Percentiles rank a stretch among this genome's conserved stretches.
phyloP scores from a whole-genome alignment of 2,113 vertebrate species.

The Periophthalmodon schlosseri region DNA sequence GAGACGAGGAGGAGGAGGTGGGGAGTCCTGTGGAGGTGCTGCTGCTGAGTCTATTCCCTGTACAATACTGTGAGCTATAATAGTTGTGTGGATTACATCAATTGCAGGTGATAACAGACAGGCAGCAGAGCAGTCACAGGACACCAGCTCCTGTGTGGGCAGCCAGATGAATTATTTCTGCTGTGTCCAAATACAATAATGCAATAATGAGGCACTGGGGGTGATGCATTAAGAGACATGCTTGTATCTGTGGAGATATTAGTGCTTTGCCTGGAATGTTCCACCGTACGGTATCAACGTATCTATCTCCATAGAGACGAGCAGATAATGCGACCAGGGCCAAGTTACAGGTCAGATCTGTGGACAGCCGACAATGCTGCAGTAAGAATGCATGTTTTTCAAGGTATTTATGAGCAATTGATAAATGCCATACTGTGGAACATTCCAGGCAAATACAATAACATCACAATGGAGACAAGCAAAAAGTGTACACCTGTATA shows the following conservation, averaged over 20 bases:
- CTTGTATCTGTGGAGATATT: no score
- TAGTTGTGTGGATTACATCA: slow-evolving; percentile 85
- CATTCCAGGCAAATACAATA: background rate
- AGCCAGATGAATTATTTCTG: slow-evolving; percentile 90
- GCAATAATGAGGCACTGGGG: slow-evolving; percentile 70
- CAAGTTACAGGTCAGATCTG: no score
- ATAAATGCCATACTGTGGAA: background rate
- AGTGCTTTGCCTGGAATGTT: no score
- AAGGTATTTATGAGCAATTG: no score
- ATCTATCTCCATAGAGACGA: no score
- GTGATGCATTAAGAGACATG: background rate
- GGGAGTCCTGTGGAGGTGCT: slow-evolving; percentile 24
- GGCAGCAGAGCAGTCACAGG: slow-evolving; percentile 83
- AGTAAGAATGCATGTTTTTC: no score
- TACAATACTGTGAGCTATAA: slow-evolving; percentile 83
- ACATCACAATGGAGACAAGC: background rate
- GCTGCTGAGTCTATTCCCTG: slow-evolving; percentile 74
- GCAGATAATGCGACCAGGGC: no score
- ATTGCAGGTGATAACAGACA: slow-evolving; percentile 90
- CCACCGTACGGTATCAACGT: no score
- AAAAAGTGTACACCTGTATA: background rate
- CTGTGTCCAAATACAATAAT: slow-evolving; percentile 70
- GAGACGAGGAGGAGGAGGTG: slow-evolving; percentile 21
- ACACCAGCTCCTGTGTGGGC: slow-evolving; percentile 84
- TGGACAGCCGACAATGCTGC: no score